Base-by-base conservation (phyloP, 1,140 invertebrate genomes). In the Pachypeltis micranthus region DNA sequence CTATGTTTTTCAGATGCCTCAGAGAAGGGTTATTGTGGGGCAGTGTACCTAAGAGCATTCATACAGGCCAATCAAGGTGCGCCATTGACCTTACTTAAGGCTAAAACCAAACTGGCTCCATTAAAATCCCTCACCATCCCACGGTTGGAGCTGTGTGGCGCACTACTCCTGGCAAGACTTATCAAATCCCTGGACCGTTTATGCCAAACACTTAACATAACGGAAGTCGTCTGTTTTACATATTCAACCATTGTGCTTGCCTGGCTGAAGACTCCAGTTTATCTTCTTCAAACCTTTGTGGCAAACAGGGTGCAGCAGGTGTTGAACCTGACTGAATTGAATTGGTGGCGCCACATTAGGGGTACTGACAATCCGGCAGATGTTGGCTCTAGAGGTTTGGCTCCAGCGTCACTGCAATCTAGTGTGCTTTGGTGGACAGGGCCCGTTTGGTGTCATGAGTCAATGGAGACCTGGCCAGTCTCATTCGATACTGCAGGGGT, bases 121-220 rank as follows among this genome's bases (percentile, higher is more conserved):
- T 28, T 72, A 12, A 72, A 74, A 65, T 61, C 31, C 16, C 34
- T 71, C 0, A 66, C 70, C 1, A 70, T 77, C n/a, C 74, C 75
- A 0, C 34, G 72, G 59, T 63, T 76, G 47, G 76, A 77, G 67
- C 65, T 77, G 4, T 70, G 65, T 28, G 74, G 66, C 12, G 74
- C 74, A 2, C 19, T 70, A 21, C 24, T 76, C 12, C 64, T 72
- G 2, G 65, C 67, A 7, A 25, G 65, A 58, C 60, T 72, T 23
- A 2, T 70, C n/a, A n/a, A n/a, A n/a, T n/a, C n/a, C n/a, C n/a
- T n/a, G 12, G 14, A 68, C 59, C 23, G 62, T 65, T 4, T 69
- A 65, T 7, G 61, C 61, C 55, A 63, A 55, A 57, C 63, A 57
- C 28, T 69, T 31, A 7, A 70, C 44, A 26, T 4, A 24, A 44